These are phyloP conservation scores for Actinostola sp. DNA, from an alignment of 92 coral and sea anemone species.

Conservation along the genomic window DNA sequence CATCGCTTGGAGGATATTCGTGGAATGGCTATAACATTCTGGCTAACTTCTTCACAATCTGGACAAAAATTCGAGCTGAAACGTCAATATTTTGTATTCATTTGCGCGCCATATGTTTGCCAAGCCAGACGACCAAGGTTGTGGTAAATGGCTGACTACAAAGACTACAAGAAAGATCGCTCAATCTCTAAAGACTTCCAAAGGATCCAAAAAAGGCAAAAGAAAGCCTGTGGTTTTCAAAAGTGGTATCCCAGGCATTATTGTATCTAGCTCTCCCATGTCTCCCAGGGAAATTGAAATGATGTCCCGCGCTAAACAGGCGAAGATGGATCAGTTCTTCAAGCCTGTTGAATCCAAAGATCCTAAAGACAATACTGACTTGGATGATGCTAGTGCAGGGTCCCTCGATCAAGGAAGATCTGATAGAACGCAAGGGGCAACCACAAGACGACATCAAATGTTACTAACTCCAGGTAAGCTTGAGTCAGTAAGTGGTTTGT, in stretches of 20 bases:
- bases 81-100: neutral
- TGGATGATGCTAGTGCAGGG: slow-evolving; percentile 21
- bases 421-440: neutral
- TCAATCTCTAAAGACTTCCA: slow-evolving; percentile 20
- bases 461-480: neutral
- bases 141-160: slow-evolving; percentile 90
- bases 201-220: slow-evolving; percentile 14
- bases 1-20: no score
- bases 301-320: slow-evolving; percentile 60
- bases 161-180: slow-evolving; percentile 50
- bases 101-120: slow-evolving; percentile 8
- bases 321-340: slow-evolving; percentile 63
- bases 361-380: neutral
- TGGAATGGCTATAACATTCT: no score
- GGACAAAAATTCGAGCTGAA: no score
- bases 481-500: no score
- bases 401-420: slow-evolving; percentile 12
- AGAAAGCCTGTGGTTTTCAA: slow-evolving; percentile 23
- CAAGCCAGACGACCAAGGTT: slow-evolving; percentile 64
- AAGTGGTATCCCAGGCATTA: slow-evolving; percentile 24
- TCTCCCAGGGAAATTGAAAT: slow-evolving; percentile 53
- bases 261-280: slow-evolving; percentile 61
- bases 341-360: slow-evolving; percentile 27
- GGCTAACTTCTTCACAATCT: no score
- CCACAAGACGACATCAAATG: neutral